Conservation (phyloP, 2,797 vertebrate genomes). For the Manis javanica region DNA sequence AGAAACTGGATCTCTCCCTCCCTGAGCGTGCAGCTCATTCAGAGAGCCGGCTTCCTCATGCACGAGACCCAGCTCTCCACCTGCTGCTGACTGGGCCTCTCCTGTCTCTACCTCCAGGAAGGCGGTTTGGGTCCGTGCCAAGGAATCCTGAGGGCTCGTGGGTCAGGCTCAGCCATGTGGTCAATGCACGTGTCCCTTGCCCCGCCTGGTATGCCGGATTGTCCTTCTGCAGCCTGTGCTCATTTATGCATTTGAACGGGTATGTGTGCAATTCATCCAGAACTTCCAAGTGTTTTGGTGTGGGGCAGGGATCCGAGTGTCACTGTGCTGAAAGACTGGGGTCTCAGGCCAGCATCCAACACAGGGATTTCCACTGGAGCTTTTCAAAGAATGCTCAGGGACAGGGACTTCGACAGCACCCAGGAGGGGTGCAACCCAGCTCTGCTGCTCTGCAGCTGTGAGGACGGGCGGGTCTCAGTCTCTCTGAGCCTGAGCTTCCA, state of each 20-base stretch:
- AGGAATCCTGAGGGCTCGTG: background rate
- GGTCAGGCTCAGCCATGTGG: fast-evolving
- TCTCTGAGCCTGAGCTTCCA: fast-evolving
- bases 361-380: fast-evolving
- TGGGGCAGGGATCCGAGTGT: fast-evolving
- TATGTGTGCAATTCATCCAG: background rate
- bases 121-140: background rate
- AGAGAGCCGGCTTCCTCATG: fast-evolving
- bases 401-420: background rate
- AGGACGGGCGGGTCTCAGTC: fast-evolving
- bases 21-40: fast-evolving
- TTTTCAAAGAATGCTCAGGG: fast-evolving
- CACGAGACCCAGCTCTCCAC: background rate
- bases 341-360: fast-evolving
- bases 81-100: background rate
- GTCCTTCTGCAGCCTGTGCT: fast-evolving
- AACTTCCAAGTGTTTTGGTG: background rate
- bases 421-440: background rate
- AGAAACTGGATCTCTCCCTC: fast-evolving
- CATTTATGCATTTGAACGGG: fast-evolving
- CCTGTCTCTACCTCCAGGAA: fast-evolving
- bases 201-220: background rate
- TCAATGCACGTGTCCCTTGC: fast-evolving
- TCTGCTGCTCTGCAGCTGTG: fast-evolving
- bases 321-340: too few species aligned